Evolutionary conservation across 2,113 vertebrate species (phyloP), one percentile per base, ranked within the genome.

Genomic region (Garra rufa): DNA sequence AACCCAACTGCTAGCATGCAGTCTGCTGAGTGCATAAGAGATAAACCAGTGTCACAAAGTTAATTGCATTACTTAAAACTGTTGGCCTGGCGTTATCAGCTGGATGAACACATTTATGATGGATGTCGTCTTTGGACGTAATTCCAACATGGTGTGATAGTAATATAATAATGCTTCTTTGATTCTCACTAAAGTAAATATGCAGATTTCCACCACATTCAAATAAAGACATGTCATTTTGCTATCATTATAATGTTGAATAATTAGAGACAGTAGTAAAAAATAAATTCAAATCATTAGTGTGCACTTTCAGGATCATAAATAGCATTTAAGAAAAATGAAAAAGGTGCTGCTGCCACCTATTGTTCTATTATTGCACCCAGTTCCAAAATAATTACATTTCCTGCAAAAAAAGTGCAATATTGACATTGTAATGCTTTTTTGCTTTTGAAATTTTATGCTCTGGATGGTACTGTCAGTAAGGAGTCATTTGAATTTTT

Each of bases 41-140:
- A 80, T 67, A 80, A 80, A 65, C 76, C 57, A 46, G 78, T 65
- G 78, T 63, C 78, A 79, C n/a, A 63, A 79, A 79, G 76, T 79
- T 79, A 80, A 65, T 80, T 80, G 61, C 59, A 48, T 80, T 67
- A 80, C 59, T 65, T n/a, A 21, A 80, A 80, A 50, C 61, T 34
- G 57, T 43, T 78, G 34, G 52, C 19, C 50, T 43, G 52, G 9
- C 17, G 3, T 63, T 79, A 63, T 80, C 59, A 67, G 17, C 43
- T 48, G 9, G 17, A 30, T 67, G 43, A 6, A 17, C 43, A 46
- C 26, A 67, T 48, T 7, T 46, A 67, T 80, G 43, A 28, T 48
- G 9, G 43, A 67, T 67, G 46, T 50, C 9, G 14, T 80, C 41
- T 48, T 65, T 19, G 43, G 15, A 65, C 78, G 67, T 34, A 19